phyloP scores from a whole-genome alignment of 2,113 vertebrate species.

The Verasper variegatus region DNA sequence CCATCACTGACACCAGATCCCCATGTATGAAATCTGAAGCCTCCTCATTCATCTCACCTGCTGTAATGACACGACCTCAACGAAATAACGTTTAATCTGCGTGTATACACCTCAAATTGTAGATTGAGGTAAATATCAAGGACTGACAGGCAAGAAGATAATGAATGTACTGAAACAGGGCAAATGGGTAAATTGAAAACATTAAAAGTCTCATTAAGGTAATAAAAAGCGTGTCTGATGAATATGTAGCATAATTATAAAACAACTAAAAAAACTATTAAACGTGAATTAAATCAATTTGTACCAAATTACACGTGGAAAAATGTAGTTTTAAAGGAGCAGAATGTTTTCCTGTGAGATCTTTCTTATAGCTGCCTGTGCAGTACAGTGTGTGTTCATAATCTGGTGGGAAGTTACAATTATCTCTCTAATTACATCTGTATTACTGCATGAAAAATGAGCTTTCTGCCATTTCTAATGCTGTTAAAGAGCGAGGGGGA shows the following conservation, averaged over 20 bases:
- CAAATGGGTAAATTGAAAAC: conserved; percentile 28
- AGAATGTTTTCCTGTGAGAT: conserved; percentile 43
- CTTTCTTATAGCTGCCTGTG: conserved; percentile 14
- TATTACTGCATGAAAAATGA: conserved; percentile 73
- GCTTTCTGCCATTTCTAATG: conserved; percentile 65
- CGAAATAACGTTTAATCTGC: conserved; percentile 13
- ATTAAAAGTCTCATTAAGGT: conserved; percentile 29
- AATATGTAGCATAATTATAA: conserved; percentile 19
- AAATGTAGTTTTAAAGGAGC: conserved; percentile 31
- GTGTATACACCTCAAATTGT: conserved; percentile 7
- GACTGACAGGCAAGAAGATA: conserved; percentile 10
- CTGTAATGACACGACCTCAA: not conserved
- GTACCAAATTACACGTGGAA: conserved; percentile 39
- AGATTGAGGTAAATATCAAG: conserved; percentile 28
- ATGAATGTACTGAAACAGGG: conserved; percentile 1
- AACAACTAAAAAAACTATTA: conserved; percentile 22
- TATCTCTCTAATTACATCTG: conserved; percentile 75
- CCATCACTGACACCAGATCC: conserved; percentile 45
- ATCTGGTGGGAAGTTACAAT: conserved; percentile 72
- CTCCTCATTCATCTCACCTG: conserved; percentile 30
- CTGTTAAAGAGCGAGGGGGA: conserved; percentile 40
- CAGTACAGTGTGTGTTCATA: conserved; percentile 51
- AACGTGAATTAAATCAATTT: conserved; percentile 24
- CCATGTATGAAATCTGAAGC: conserved; percentile 5
- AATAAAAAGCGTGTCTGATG: conserved; percentile 25